Conservation (phyloP, 2,113 vertebrate genomes). For the Sapajus apella region DNA sequence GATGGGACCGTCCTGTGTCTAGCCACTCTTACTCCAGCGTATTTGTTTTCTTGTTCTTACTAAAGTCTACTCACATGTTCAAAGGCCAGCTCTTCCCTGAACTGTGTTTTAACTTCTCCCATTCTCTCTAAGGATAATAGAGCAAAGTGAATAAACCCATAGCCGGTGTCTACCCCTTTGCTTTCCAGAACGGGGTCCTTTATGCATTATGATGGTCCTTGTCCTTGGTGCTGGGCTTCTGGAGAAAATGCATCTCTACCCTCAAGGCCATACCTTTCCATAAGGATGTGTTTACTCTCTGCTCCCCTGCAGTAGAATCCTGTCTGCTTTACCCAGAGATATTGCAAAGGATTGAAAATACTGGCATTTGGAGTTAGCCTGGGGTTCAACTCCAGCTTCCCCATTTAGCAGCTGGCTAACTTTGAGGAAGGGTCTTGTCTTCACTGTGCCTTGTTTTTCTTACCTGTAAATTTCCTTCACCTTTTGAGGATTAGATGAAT, state of each 20-base stretch:
- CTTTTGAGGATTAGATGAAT: not conserved
- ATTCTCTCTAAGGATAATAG: not conserved
- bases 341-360: not conserved
- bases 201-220: no score
- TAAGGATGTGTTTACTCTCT: not conserved
- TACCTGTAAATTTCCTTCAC: not conserved
- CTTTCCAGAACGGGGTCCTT: rapidly evolving
- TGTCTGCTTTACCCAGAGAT: not conserved
- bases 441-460: not conserved
- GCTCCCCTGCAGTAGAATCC: no score
- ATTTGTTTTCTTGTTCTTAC: not conserved
- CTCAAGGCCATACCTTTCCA: not conserved
- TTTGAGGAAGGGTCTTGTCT: not conserved
- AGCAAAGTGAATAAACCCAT: rapidly evolving
- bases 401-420: not conserved
- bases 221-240: not conserved
- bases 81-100: not conserved
- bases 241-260: rapidly evolving
- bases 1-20: rapidly evolving
- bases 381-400: not conserved
- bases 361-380: not conserved
- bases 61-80: rapidly evolving
- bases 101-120: not conserved
- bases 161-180: rapidly evolving
- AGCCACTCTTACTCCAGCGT: not conserved